Percentiles rank a stretch among this genome's conserved stretches.
phyloP scores from a whole-genome alignment of 2,113 vertebrate species.

The Myrmecophaga tridactyla region DNA sequence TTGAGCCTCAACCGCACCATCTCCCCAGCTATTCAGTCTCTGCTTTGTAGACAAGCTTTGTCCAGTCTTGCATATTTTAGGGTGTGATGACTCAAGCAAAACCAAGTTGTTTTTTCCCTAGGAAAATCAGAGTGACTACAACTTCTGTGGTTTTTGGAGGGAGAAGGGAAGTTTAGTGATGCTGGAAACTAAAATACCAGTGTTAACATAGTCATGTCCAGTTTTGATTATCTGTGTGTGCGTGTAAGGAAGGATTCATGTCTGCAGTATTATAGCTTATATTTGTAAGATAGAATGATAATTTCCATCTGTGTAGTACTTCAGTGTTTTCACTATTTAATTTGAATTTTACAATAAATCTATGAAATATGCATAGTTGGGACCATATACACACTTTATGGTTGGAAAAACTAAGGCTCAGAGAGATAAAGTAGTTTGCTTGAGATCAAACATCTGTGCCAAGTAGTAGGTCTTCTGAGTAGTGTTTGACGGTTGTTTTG shows the following conservation, averaged over 20 bases:
- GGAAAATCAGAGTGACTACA: not conserved
- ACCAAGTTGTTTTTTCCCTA: not conserved
- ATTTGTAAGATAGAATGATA: not conserved
- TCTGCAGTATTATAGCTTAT: not conserved
- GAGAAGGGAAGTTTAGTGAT: not conserved
- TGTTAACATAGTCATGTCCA: not conserved
- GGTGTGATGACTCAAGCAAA: not conserved
- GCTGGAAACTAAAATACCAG: not conserved
- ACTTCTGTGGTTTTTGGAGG: not conserved
- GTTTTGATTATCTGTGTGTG: not conserved
- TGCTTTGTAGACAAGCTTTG: not conserved
- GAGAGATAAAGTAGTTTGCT: not conserved
- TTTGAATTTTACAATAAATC: not conserved
- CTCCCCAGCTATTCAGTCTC: not conserved
- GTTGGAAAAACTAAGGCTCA: not conserved
- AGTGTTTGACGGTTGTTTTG: not conserved
- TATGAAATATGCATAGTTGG: not conserved
- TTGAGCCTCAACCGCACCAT: not conserved
- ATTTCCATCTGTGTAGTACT: not conserved
- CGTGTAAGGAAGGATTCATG: not conserved
- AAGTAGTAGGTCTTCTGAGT: not conserved
- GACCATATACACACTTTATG: not conserved
- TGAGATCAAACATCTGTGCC: not conserved
- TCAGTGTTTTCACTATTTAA: not conserved
- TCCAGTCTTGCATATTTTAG: not conserved